A percentile compares a stretch with the other conserved stretches of the same genome.
phyloP scores from a whole-genome alignment of 2,888 invertebrate genomes.

The Timandra comae region DNA sequence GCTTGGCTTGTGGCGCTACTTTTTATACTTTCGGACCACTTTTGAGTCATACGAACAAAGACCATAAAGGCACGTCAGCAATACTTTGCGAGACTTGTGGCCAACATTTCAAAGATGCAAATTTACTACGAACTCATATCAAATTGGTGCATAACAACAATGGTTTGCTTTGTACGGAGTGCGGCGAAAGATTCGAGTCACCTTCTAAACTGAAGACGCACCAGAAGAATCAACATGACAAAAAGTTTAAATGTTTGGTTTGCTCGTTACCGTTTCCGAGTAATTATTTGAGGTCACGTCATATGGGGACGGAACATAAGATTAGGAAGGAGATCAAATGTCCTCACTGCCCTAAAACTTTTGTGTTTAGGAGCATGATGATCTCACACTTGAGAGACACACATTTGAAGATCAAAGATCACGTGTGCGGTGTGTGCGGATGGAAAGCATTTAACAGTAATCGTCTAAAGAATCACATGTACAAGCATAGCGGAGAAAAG shows the following conservation, averaged over 20 bases:
- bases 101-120: slow-evolving; percentile 58
- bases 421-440: slow-evolving; percentile 58
- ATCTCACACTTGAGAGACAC: slow-evolving; percentile 61
- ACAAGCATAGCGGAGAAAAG: slow-evolving; percentile 67
- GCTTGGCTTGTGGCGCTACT: slow-evolving; percentile 50
- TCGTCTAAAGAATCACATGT: slow-evolving; percentile 70
- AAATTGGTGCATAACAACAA: slow-evolving; percentile 57
- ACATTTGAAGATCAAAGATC: slow-evolving; percentile 59
- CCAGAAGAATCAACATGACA: slow-evolving; percentile 62
- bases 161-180: slow-evolving; percentile 53
- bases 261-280: slow-evolving; percentile 57
- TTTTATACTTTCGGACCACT: slow-evolving; percentile 64
- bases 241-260: slow-evolving; percentile 69
- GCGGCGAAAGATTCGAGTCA: slow-evolving; percentile 66
- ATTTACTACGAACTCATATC: slow-evolving; percentile 46
- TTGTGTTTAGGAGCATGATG: slow-evolving; percentile 67
- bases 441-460: slow-evolving; percentile 66
- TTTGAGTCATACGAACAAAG: slow-evolving; percentile 61
- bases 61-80: slow-evolving; percentile 59
- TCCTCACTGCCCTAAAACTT: slow-evolving; percentile 61
- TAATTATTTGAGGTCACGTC: slow-evolving; percentile 57
- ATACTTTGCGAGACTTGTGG: slow-evolving; percentile 65
- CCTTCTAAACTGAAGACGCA: slow-evolving; percentile 69
- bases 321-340: slow-evolving; percentile 61
- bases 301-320: slow-evolving; percentile 62